Conservation (phyloP, 2,888 invertebrate genomes). For the Dynastes hyllus region DNA sequence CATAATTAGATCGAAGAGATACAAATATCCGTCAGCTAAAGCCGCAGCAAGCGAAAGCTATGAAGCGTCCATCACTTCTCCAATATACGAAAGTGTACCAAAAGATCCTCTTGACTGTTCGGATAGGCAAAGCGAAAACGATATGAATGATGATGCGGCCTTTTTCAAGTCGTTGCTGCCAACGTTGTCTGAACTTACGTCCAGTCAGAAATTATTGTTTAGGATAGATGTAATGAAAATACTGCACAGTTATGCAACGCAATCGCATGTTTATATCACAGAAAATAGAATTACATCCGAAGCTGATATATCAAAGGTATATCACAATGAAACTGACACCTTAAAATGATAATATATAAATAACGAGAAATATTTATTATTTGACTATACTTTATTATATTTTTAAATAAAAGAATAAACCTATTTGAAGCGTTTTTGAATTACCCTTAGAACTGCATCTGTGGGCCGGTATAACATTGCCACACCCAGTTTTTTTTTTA, state of each 20-base stretch:
- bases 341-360: neutral
- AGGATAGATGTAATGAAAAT: conserved; percentile 40
- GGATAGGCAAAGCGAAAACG: neutral
- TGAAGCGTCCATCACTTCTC: neutral
- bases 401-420: too few species aligned
- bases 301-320: neutral
- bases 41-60: too few species aligned
- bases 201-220: conserved; percentile 35
- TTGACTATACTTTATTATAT: too few species aligned
- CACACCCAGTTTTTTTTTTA: too few species aligned
- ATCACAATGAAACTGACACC: too few species aligned
- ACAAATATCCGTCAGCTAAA: neutral
- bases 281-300: neutral
- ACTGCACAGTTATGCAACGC: conserved; percentile 26
- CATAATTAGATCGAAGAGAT: conserved; percentile 7
- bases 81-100: neutral
- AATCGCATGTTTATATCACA: neutral
- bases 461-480: too few species aligned
- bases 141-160: conserved; percentile 27
- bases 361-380: too few species aligned
- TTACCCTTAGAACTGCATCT: too few species aligned
- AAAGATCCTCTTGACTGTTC: neutral
- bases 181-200: conserved; percentile 12
- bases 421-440: too few species aligned
- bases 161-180: conserved; percentile 33